phyloP scores from a whole-genome alignment of 2,888 invertebrate genomes.

The Caenorhabditis auriculariae region DNA sequence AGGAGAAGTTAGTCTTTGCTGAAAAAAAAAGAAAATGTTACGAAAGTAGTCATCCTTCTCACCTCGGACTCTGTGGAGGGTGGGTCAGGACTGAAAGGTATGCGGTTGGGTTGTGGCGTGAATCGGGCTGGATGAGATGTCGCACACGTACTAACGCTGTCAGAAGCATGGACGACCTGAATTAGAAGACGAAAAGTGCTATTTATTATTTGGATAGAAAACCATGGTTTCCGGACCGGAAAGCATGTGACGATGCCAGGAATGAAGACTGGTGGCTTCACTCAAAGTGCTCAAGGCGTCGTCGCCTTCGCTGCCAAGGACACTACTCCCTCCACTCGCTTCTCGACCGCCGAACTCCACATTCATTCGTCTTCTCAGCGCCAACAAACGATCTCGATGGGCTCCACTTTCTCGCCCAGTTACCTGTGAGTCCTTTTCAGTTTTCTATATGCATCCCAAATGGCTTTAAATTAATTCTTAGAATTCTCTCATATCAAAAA shows the following conservation, averaged over 20 bases:
- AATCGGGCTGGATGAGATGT: constrained; percentile 11
- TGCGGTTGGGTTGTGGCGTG: too few species aligned
- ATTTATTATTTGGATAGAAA: background rate
- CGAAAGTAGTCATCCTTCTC: too few species aligned
- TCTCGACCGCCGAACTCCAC: constrained; percentile 41
- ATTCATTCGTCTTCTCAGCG: constrained; percentile 36
- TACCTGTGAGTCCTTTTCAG: too few species aligned
- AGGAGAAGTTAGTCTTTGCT: too few species aligned
- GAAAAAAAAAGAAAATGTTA: too few species aligned
- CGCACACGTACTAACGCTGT: constrained; percentile 32
- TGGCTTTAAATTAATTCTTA: too few species aligned
- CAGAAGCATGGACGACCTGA: constrained; percentile 26
- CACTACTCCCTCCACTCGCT: background rate
- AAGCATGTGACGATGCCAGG: constrained; percentile 33
- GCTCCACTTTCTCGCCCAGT: constrained; percentile 14
- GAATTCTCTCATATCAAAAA: too few species aligned
- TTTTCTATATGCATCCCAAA: too few species aligned
- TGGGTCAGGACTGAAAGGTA: too few species aligned
- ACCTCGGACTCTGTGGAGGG: too few species aligned
- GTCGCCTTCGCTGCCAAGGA: constrained; percentile 15
- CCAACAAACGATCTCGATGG: constrained; percentile 34
- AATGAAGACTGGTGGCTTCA: constrained; percentile 38
- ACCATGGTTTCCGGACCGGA: constrained; percentile 20
- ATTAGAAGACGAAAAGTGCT: background rate
- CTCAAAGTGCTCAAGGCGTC: constrained; percentile 34